Conservation (phyloP, 2,113 vertebrate species). For the Zosterops hypoxanthus region DNA sequence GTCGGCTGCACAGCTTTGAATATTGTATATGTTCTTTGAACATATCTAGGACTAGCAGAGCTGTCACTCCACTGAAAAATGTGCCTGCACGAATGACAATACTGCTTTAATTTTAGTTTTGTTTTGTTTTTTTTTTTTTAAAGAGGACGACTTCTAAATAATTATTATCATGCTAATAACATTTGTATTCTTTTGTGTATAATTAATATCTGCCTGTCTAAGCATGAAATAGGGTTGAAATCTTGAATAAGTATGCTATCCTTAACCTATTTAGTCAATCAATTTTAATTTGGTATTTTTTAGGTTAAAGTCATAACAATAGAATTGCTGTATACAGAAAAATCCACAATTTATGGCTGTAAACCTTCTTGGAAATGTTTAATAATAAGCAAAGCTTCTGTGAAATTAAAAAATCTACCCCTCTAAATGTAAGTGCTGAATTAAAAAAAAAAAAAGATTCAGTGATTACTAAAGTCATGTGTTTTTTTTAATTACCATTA, state of each 20-base stretch:
- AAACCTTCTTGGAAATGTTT: slow-evolving; percentile 67
- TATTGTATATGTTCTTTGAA: slow-evolving; percentile 83
- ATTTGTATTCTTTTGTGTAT: slow-evolving; percentile 86
- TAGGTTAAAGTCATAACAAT: slow-evolving; percentile 75
- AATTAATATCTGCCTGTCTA: slow-evolving; percentile 86
- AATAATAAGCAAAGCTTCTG: slow-evolving; percentile 58
- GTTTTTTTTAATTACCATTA: slow-evolving; percentile 61
- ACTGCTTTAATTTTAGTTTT: slow-evolving; percentile 65
- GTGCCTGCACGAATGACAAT: slow-evolving; percentile 77
- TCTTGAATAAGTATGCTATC: slow-evolving; percentile 75
- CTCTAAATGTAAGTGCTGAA: slow-evolving; percentile 46
- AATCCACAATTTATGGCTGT: slow-evolving; percentile 49
- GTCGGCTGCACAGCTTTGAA: slow-evolving; percentile 81
- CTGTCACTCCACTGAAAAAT: slow-evolving; percentile 80
- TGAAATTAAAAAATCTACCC: slow-evolving; percentile 48
- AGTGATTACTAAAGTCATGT: slow-evolving; percentile 26
- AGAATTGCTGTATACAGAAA: slow-evolving; percentile 49
- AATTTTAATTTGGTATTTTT: slow-evolving; percentile 81
- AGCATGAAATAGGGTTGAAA: slow-evolving; percentile 86
- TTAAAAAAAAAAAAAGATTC: slow-evolving; percentile 54
- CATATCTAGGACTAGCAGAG: slow-evolving; percentile 76
- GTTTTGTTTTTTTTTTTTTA: slow-evolving; percentile 43
- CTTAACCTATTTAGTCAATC: slow-evolving; percentile 83
- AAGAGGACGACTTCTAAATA: slow-evolving; percentile 80
- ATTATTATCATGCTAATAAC: slow-evolving; percentile 88